Evolutionary conservation across 2,113 vertebrate species (phyloP), one percentile per base, ranked within the genome.

Genomic region (Spermophilus dauricus): DNA sequence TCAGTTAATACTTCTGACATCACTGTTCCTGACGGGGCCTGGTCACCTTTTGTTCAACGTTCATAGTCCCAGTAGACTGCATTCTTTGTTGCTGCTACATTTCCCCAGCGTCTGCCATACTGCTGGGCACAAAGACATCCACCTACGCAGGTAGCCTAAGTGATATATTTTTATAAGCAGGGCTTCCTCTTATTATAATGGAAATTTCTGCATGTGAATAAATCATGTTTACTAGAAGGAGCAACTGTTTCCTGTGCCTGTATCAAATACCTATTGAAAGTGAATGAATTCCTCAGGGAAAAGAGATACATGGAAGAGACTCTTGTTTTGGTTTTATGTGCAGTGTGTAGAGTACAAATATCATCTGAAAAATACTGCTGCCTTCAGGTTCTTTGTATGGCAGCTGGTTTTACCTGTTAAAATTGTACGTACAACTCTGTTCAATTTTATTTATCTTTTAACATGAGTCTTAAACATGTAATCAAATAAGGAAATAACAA

Each of bases 401-500:
- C 1, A 78, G 18, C 8, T 63, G 48, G 3, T 17, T 69, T 48
- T 81, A 42, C 61, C 37, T 48, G 9, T 18, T 89, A 45, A 30
- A 34, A 88, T 42, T 22, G n/a, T 37, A 73, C 5, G 3, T 53
- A 72, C 51, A 83, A 39, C 1, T 48, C 69, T n/a, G 12, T 13
- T 95, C 4, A 24, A 0, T 77, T 76, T 61, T 48, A 78, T 86
- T 83, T 83, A 61, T 76, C 78, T 32, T 24, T 87, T 84, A 75
- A 45, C 53, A 17, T 73, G 5, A 84, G 12, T 84, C 28, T 5
- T 69, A 70, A 61, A 34, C 45, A n/a, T 56, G 45, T 53, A 77
- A 87, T 11, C 32, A 82, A 86, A 73, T 37, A 80, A 93, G 37
- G 48, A 92, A 97, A 77, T 78, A 37, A 42, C 26, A 42, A 77